phyloP scores from a whole-genome alignment of 2,797 vertebrate genomes.

The Garrulus glandarius region DNA sequence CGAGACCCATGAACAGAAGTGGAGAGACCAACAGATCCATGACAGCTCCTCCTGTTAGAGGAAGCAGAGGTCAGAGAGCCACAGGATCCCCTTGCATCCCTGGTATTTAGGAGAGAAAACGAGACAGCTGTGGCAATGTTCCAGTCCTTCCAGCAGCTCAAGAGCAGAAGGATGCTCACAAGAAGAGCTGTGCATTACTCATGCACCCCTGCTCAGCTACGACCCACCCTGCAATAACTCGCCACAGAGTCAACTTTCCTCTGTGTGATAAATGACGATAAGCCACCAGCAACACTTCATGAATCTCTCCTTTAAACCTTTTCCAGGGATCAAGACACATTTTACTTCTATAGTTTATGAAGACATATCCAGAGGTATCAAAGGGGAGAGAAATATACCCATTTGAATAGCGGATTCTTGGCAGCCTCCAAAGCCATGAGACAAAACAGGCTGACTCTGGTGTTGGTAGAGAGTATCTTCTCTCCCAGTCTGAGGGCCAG shows the following conservation, averaged over 20 bases:
- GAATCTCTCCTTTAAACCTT: constrained; percentile 8
- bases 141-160: neutral
- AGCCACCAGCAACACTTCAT: neutral
- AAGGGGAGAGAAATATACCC: neutral
- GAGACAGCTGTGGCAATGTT: neutral
- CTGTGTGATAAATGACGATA: neutral
- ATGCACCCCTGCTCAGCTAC: neutral
- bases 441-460: neutral
- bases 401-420: neutral
- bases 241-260: neutral
- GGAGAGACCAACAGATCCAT: neutral
- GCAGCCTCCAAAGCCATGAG: neutral
- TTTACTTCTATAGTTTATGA: constrained; percentile 18
- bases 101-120: neutral
- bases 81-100: neutral
- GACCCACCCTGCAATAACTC: neutral
- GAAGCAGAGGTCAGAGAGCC: neutral
- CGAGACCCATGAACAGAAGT: neutral
- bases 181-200: neutral
- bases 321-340: neutral
- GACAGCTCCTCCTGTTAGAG: neutral
- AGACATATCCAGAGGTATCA: neutral
- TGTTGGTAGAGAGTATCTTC: neutral
- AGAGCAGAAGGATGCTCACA: neutral
- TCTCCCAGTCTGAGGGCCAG: neutral